A percentile compares a stretch with the other conserved stretches of the same genome.
phyloP scores from a whole-genome alignment of 2,888 invertebrate species.

The Caenorhabditis virilis region DNA sequence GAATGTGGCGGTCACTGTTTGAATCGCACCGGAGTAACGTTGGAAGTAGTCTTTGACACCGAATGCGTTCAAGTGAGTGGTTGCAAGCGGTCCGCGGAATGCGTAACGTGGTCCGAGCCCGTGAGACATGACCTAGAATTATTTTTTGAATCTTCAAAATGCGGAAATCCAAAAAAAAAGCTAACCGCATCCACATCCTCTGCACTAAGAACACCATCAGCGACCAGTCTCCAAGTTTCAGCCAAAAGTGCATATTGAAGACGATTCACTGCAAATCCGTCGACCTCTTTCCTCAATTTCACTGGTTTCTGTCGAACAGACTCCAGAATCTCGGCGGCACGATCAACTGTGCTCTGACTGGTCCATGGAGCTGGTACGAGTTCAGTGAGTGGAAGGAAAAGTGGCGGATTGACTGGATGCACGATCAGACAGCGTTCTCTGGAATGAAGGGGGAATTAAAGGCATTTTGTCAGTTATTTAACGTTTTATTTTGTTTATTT shows the following conservation, averaged over 20 bases:
- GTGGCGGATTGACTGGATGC: slow-evolving; percentile 82
- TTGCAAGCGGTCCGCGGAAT: slow-evolving; percentile 90
- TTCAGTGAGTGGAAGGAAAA: slow-evolving; percentile 91
- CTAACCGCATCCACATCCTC: slow-evolving; percentile 85
- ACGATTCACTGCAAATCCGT: slow-evolving; percentile 90
- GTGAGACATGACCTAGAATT: slow-evolving; percentile 41
- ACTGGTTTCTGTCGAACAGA: slow-evolving; percentile 91
- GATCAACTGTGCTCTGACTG: slow-evolving; percentile 77
- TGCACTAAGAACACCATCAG: slow-evolving; percentile 82
- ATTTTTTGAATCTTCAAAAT: too few species aligned
- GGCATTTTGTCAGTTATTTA: too few species aligned
- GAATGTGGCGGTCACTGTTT: slow-evolving; percentile 17
- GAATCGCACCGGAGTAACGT: slow-evolving; percentile 39
- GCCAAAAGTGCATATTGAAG: slow-evolving; percentile 93
- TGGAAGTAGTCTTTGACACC: slow-evolving; percentile 69
- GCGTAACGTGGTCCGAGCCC: slow-evolving; percentile 88
- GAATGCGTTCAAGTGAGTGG: slow-evolving; percentile 90
- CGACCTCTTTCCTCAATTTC: slow-evolving; percentile 82
- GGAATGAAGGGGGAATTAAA: slow-evolving; percentile 1
- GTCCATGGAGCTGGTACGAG: slow-evolving; percentile 94
- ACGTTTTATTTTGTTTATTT: too few species aligned
- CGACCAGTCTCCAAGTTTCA: slow-evolving; percentile 87
- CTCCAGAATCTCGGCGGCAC: slow-evolving; percentile 80
- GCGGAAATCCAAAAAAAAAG: neutral
- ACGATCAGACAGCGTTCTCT: slow-evolving; percentile 68